phyloP scores from a whole-genome alignment of 2,888 invertebrate species.

The Thyatira batis region DNA sequence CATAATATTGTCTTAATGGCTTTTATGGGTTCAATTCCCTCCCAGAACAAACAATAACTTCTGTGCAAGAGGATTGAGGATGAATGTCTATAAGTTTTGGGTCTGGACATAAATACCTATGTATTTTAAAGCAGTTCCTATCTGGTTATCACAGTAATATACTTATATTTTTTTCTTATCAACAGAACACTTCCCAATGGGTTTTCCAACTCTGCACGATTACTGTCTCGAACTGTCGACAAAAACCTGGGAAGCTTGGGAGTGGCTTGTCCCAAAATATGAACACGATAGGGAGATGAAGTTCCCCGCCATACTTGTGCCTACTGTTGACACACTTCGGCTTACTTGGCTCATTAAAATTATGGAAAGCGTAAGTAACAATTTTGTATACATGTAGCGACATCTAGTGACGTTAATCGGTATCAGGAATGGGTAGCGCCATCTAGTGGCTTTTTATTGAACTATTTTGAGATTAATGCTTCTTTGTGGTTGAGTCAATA shows the following conservation, averaged over 20 bases:
- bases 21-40: too few species aligned
- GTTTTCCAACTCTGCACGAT: conserved; percentile 89
- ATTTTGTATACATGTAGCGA: too few species aligned
- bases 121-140: too few species aligned
- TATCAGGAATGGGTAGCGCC: too few species aligned
- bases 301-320: conserved; percentile 93
- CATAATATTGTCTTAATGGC: too few species aligned
- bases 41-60: too few species aligned
- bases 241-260: conserved; percentile 92
- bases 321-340: conserved; percentile 93
- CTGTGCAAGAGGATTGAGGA: too few species aligned
- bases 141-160: too few species aligned
- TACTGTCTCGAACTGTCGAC: conserved; percentile 88
- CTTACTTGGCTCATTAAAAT: conserved; percentile 89
- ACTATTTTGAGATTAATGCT: not conserved
- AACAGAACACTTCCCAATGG: conserved; percentile 87
- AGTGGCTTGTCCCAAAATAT: conserved; percentile 89
- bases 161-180: conserved; percentile 7
- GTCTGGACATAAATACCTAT: too few species aligned
- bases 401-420: too few species aligned
- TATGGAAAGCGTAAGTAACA: conserved; percentile 86
- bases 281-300: conserved; percentile 86
- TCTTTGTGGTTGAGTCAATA: not conserved
- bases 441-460: not conserved
- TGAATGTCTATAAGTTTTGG: too few species aligned